Evolutionary conservation across 2,888 invertebrate species (phyloP), one percentile per base, ranked within the genome.

Genomic region (Caenorhabditis sinica): DNA sequence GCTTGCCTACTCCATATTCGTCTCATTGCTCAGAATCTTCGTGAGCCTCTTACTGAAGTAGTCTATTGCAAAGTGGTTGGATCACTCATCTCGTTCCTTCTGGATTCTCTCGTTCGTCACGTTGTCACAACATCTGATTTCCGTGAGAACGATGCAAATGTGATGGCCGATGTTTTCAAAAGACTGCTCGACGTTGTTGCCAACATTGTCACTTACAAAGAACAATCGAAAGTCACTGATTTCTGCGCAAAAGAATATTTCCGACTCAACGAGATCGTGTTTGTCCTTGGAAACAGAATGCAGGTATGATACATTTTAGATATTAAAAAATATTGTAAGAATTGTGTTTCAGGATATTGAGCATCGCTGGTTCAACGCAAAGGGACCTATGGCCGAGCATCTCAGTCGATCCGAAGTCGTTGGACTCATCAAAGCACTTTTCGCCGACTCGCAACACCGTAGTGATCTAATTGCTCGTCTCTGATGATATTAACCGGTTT

Each of bases 341-440:
- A 40, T 20, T n/a, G 6, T 49, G 15, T 49, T 49, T 2, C 49
- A 91, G 90, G 88, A 88, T 20, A 90, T 92, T 58, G 86, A 86
- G 28, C 89, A 91, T 74, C 87, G 92, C 1, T 92, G 92, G 92
- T 92, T 92, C 65, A 89, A 91, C 56, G 91, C 90, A 17, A 90
- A 87, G 60, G 92, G 92, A 5, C 91, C 91, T 20, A 83, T 92
- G 86, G 91, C 91, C 1, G 88, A 89, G 51, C 90, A 87, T 86
- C 74, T 92, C 49, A 89, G 75, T 36, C 79, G 88, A 17, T 51
- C 74, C 20, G 90, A 92, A 83, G 89, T 92, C 11, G 69, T 85
- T 20, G 73, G 77, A n/a, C 82, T 89, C 33, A 71, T 89, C 80
- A 82, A 86, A 53, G 88, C 89, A 1, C 84, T 89, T 33, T 89